A percentile compares a stretch with the other conserved stretches of the same genome.
Evolutionary conservation across 2,888 invertebrate species (phyloP).

Genomic region (Standfussiana lucernea): DNA sequence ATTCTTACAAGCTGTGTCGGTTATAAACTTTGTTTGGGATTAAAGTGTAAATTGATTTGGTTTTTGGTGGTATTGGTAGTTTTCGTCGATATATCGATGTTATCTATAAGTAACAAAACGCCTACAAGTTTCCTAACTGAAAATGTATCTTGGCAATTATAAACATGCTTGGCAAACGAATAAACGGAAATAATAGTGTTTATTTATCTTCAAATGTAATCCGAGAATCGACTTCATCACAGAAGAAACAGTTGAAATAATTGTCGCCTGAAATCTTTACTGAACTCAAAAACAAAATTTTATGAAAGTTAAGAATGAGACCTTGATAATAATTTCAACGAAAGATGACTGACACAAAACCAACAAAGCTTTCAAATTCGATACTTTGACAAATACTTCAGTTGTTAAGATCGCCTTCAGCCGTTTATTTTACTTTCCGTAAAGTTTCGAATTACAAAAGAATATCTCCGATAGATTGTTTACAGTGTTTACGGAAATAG

Average conservation of each 20-base stretch:
- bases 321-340: conserved; percentile 32
- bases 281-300: conserved; percentile 3
- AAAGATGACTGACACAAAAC: conserved; percentile 47
- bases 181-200: neutral
- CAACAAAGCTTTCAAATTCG: conserved; percentile 61
- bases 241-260: neutral
- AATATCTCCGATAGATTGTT: conserved; percentile 59
- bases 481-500: conserved; percentile 59
- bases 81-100: neutral
- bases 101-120: neutral
- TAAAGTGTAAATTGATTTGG: conserved; percentile 31
- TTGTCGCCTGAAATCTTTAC: neutral
- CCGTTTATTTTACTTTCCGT: conserved; percentile 62
- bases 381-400: conserved; percentile 62
- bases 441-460: conserved; percentile 67
- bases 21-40: neutral
- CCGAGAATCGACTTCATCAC: neutral
- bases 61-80: neutral
- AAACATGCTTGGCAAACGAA: neutral
- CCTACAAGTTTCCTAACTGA: neutral
- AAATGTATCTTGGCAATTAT: neutral
- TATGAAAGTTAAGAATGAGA: conserved; percentile 10
- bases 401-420: conserved; percentile 42
- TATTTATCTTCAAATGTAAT: neutral
- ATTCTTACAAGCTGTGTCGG: neutral